Base-by-base conservation (phyloP, 2,888 invertebrate genomes). In the Drosophila stalkeri region DNA sequence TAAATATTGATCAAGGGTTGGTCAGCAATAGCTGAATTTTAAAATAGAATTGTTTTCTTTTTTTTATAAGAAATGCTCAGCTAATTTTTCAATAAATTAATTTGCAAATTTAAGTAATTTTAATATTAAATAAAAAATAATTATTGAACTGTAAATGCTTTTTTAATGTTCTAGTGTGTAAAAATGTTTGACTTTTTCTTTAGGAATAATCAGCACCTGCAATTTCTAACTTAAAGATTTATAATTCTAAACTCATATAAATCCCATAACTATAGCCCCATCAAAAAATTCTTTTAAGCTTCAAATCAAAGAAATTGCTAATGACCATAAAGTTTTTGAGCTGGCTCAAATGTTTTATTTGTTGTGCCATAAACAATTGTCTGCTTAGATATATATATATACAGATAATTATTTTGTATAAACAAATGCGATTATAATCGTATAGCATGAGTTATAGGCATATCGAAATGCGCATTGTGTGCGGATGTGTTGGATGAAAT, bases 401-500 rank as follows among this genome's bases (percentile, higher is more conserved):
- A 44, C n/a, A 41, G 9, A 49, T 62, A 35, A 55, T 20, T 43
- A 43, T 35, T 56, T 54, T 57, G 64, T 41, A 43, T 44, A 74
- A 35, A 68, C 46, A 79, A 39, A 54, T 46, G 44, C 43, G 47
- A 51, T 64, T 44, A 72, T 49, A 77, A 55, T 67, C 27, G 56
- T 14, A 59, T 75, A 57, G 57, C 37, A 80, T 52, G 54, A 71
- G 66, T 51, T 67, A 66, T 65, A 47, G 51, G 39, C 64, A 77
- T 77, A 56, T 52, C 56, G 64, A 52, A 57, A 33, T 57, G 57
- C 43, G 9, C 55, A 23, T 47, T 64, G 76, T 77, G 63, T 68
- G 77, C 77, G 76, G 79, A 74, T 76, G 79, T 77, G 70, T 75
- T 64, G 76, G n/a, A 69, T 77, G 77, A 77, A 80, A 77, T 78